phyloP scores from a whole-genome alignment of 1,140 invertebrate species.

The Diabrotica virgifera region DNA sequence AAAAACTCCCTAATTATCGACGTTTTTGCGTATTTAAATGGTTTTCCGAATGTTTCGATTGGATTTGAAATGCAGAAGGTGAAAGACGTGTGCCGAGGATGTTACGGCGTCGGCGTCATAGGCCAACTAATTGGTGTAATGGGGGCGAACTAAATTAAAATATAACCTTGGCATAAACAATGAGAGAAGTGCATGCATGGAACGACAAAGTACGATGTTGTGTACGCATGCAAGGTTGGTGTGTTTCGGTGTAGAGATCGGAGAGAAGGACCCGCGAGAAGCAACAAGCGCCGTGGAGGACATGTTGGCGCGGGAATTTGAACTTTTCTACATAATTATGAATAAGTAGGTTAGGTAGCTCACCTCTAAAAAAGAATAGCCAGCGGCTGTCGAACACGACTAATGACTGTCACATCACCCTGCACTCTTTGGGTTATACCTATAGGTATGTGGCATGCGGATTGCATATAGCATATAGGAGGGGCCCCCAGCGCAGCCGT shows the following conservation, averaged over 20 bases:
- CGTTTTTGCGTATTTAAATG: no score
- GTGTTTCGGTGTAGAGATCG: background rate
- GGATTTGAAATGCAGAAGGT: no score
- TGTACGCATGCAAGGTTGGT: slow-evolving; percentile 21
- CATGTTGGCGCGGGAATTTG: slow-evolving; percentile 27
- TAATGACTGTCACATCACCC: slow-evolving; percentile 49
- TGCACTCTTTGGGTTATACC: slow-evolving; percentile 46
- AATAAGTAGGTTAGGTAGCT: slow-evolving; percentile 43
- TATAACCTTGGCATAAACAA: slow-evolving; percentile 21
- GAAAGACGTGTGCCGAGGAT: no score
- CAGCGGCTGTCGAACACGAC: slow-evolving; percentile 49
- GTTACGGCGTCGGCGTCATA: background rate
- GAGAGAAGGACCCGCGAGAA: slow-evolving; percentile 9
- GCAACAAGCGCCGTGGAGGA: slow-evolving; percentile 28
- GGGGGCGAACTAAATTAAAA: slow-evolving; percentile 3
- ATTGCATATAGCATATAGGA: slow-evolving; percentile 51
- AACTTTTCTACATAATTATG: slow-evolving; percentile 37
- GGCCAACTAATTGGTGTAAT: background rate
- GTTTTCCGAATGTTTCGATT: no score
- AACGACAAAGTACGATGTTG: slow-evolving; percentile 19
- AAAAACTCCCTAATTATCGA: no score
- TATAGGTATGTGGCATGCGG: slow-evolving; percentile 50
- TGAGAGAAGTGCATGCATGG: slow-evolving; percentile 20
- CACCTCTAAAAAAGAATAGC: slow-evolving; percentile 37
- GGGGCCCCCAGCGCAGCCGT: slow-evolving; percentile 63